Evolutionary conservation across 2,113 vertebrate species (phyloP).

Genomic region (Cnemophilus loriae): DNA sequence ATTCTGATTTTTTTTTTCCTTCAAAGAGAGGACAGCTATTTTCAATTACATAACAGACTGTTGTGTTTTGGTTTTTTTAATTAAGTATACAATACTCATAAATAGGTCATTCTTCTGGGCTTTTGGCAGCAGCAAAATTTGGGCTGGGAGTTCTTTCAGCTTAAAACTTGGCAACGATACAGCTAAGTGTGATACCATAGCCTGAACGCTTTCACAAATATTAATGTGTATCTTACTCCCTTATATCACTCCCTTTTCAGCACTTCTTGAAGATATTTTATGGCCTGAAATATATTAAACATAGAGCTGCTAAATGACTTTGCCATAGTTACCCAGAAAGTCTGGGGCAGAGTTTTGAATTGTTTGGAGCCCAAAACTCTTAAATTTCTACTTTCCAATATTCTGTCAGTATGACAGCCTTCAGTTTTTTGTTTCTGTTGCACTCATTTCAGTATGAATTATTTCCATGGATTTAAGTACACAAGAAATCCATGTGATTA

Average conservation of each 20-base stretch:
- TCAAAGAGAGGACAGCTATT: background rate
- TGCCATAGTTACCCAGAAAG: background rate
- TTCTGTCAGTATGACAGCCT: background rate
- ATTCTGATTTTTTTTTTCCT: background rate
- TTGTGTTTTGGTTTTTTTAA: background rate
- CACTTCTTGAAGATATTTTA: background rate
- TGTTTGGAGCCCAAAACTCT: background rate
- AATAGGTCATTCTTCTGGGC: background rate
- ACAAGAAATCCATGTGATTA: accelerated
- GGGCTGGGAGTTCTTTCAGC: background rate
- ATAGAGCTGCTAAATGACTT: background rate
- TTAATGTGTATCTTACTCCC: background rate
- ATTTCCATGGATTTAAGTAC: background rate
- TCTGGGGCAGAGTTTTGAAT: background rate
- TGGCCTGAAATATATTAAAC: background rate
- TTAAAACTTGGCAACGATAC: background rate
- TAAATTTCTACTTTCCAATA: background rate
- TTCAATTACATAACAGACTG: background rate
- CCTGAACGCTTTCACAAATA: background rate
- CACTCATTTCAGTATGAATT: background rate
- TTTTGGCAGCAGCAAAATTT: background rate
- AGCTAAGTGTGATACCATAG: background rate
- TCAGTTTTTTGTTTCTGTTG: background rate
- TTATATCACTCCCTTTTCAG: background rate
- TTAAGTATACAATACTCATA: background rate